phyloP scores from a whole-genome alignment of 2,888 invertebrate genomes.

The Callosobruchus maculatus region DNA sequence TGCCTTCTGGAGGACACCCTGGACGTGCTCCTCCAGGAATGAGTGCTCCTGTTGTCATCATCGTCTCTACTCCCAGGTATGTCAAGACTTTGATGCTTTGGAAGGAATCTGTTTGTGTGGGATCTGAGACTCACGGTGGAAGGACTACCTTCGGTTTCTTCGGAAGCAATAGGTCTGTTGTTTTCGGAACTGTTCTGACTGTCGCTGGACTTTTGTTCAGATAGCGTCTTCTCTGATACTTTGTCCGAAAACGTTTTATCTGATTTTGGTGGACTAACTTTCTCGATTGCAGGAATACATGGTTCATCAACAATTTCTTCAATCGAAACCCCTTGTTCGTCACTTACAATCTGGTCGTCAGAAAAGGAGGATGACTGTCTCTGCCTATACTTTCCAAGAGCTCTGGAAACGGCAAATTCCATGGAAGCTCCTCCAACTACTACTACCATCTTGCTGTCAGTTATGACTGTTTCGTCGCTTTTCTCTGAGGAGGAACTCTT shows the following conservation, averaged over 20 bases:
- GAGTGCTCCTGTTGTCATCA: constrained; percentile 82
- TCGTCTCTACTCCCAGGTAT: constrained; percentile 76
- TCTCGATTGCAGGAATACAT: constrained; percentile 14
- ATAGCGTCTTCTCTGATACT: constrained; percentile 11
- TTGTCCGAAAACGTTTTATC: constrained; percentile 24
- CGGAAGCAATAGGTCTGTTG: constrained; percentile 32
- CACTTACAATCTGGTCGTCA: constrained; percentile 58
- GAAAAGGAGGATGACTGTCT: constrained; percentile 68
- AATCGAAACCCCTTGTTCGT: constrained; percentile 32
- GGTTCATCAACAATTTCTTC: constrained; percentile 34
- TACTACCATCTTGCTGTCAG: constrained; percentile 51
- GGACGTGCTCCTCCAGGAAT: constrained; percentile 84
- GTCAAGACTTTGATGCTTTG: constrained; percentile 73
- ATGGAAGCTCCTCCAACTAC: constrained; percentile 65
- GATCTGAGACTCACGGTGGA: constrained; percentile 61
- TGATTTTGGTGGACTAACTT: neutral
- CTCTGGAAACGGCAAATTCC: constrained; percentile 81
- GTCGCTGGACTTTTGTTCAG: constrained; percentile 40
- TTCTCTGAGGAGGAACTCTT: constrained; percentile 58
- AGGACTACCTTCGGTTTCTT: constrained; percentile 65
- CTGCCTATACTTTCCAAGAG: constrained; percentile 74
- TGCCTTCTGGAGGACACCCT: constrained; percentile 81
- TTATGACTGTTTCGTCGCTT: constrained; percentile 54
- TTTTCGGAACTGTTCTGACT: constrained; percentile 36
- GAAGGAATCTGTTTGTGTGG: constrained; percentile 58